phyloP scores from a whole-genome alignment of 2,888 invertebrate species.

The Eupeodes latifasciatus region DNA sequence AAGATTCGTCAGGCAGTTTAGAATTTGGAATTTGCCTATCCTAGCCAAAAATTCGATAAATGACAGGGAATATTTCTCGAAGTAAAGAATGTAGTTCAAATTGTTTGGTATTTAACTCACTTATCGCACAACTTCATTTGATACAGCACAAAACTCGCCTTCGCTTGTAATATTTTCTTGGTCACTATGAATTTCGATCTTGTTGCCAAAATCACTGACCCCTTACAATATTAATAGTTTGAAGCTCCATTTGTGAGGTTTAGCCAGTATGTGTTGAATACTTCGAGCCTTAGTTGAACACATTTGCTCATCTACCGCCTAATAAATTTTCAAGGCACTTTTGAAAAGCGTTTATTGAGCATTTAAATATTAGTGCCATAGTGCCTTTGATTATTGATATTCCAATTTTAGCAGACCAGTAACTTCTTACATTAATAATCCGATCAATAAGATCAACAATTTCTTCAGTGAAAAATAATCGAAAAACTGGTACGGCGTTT shows the following conservation, averaged over 20 bases:
- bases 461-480: slow-evolving; percentile 15
- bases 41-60: slow-evolving; percentile 16
- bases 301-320: slow-evolving; percentile 27
- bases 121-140: slow-evolving; percentile 14
- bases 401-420: slow-evolving; percentile 18
- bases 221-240: slow-evolving; percentile 28
- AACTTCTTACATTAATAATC: slow-evolving; percentile 8
- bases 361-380: neutral
- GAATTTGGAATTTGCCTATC: too few relatives aligned
- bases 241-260: slow-evolving; percentile 37
- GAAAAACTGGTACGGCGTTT: slow-evolving; percentile 18
- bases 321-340: neutral
- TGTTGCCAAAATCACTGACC: slow-evolving; percentile 31
- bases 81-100: slow-evolving; percentile 7
- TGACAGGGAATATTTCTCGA: slow-evolving; percentile 16
- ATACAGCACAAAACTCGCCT: slow-evolving; percentile 18
- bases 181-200: slow-evolving; percentile 29
- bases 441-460: slow-evolving; percentile 16
- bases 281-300: slow-evolving; percentile 19
- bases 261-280: neutral
- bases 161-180: slow-evolving; percentile 34
- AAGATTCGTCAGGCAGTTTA: too few relatives aligned
- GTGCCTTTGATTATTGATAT: neutral
- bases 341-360: neutral
- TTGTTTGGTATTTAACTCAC: slow-evolving; percentile 19